phyloP scores from a whole-genome alignment of 2,888 invertebrate species.

The Gerris lacustris region DNA sequence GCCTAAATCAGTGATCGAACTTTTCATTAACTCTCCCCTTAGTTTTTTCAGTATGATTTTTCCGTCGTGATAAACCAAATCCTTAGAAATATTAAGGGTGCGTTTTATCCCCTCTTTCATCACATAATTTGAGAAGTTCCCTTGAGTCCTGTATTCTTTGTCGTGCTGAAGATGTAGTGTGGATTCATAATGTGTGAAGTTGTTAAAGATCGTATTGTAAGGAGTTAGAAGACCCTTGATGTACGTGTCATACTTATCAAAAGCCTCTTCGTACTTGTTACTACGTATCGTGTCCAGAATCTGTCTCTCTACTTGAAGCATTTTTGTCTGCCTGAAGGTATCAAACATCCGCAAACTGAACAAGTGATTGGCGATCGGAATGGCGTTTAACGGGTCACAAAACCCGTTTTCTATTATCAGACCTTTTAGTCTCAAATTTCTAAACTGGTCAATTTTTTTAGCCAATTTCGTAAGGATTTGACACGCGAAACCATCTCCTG shows the following conservation, averaged over 20 bases:
- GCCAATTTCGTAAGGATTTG: not conserved
- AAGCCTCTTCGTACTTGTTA: not conserved
- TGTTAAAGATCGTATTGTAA: not conserved
- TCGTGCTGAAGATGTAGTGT: not conserved
- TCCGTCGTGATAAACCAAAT: not conserved
- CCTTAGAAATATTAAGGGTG: not conserved
- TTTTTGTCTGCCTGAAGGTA: not conserved
- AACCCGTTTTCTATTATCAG: not conserved
- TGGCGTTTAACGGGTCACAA: not conserved
- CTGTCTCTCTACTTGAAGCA: not conserved
- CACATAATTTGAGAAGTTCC: not conserved
- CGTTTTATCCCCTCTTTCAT: not conserved
- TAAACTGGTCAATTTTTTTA: not conserved
- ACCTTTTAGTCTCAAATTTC: not conserved
- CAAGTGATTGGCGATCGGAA: not conserved
- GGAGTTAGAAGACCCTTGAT: not conserved
- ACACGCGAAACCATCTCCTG: not conserved
- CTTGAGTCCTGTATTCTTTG: not conserved
- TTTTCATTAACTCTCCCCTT: not conserved
- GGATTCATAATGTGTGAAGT: not conserved
- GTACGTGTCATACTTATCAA: not conserved
- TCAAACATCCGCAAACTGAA: not conserved
- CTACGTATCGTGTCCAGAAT: not conserved
- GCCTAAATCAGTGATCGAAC: not conserved
- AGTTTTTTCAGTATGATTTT: not conserved